These are phyloP conservation scores for Arenicola marina DNA, from an alignment of 2,888 invertebrate genomes.

Conservation along the genomic window DNA sequence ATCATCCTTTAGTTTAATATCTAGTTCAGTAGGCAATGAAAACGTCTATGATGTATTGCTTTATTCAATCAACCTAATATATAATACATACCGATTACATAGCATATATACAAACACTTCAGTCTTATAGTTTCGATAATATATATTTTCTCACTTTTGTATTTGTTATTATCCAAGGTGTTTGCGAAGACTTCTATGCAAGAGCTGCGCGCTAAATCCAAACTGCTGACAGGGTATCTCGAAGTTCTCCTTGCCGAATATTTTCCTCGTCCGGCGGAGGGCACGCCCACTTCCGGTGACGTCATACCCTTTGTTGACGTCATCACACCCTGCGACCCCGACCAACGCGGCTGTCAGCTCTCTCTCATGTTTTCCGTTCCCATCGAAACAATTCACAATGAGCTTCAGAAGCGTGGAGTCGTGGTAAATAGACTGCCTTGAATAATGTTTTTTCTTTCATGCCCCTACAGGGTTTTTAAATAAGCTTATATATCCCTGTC, in stretches of 20 bases:
- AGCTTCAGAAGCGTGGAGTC: slow-evolving; percentile 64
- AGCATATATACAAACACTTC: too few relatives aligned
- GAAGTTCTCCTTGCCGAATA: slow-evolving; percentile 59
- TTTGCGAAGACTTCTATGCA: slow-evolving; percentile 63
- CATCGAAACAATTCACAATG: slow-evolving; percentile 59
- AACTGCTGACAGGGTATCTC: slow-evolving; percentile 65
- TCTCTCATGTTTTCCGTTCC: slow-evolving; percentile 63
- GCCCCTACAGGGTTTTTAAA: too few relatives aligned
- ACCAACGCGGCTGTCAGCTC: slow-evolving; percentile 65
- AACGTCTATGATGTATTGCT: too few relatives aligned
- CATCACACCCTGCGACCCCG: slow-evolving; percentile 65
- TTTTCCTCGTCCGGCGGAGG: neutral
- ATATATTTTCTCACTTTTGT: neutral
- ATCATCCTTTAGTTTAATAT: too few relatives aligned
- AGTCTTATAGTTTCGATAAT: too few relatives aligned
- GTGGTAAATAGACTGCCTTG: slow-evolving; percentile 58
- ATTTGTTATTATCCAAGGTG: slow-evolving; percentile 51
- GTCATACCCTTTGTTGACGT: slow-evolving; percentile 54
- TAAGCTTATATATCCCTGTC: too few relatives aligned
- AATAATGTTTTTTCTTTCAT: too few relatives aligned
- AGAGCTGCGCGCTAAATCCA: slow-evolving; percentile 62
- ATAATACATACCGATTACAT: too few relatives aligned
- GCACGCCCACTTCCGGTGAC: neutral
- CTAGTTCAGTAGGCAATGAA: too few relatives aligned
- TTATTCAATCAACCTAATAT: too few relatives aligned